Evolutionary conservation across 2,888 invertebrate genomes (phyloP).

Genomic region (Sericinus montela): DNA sequence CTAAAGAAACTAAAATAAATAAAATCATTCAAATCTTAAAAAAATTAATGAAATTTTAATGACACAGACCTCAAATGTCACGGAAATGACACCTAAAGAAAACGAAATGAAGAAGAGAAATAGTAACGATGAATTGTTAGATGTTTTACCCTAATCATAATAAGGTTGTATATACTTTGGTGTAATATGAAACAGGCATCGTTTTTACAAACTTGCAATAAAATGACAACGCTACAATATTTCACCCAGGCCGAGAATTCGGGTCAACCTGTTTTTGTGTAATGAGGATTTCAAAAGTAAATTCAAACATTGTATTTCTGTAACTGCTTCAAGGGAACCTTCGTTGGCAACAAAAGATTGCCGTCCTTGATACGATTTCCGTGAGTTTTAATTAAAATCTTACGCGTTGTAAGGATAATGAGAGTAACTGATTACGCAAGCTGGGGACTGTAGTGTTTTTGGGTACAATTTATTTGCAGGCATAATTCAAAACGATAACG

Average conservation of each 20-base stretch:
- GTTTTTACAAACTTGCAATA: conserved; percentile 72
- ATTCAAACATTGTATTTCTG: conserved; percentile 71
- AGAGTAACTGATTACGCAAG: conserved; percentile 54
- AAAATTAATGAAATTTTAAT: too few species aligned
- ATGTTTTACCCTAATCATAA: neutral
- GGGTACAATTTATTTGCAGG: conserved; percentile 45
- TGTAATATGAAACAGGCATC: conserved; percentile 32
- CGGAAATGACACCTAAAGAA: neutral
- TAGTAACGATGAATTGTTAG: neutral
- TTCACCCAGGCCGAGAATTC: conserved; percentile 70
- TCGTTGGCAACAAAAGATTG: conserved; percentile 65
- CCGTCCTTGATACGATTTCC: conserved; percentile 61
- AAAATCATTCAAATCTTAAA: too few species aligned
- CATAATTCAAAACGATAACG: conserved; percentile 32
- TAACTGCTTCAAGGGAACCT: conserved; percentile 64
- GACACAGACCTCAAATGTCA: neutral
- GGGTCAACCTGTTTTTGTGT: conserved; percentile 77
- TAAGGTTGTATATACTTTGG: neutral
- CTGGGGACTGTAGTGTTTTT: conserved; percentile 40
- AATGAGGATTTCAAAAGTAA: conserved; percentile 73
- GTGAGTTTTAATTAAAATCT: conserved; percentile 75
- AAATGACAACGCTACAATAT: conserved; percentile 71
- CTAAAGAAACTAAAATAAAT: too few species aligned
- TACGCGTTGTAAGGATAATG: conserved; percentile 58
- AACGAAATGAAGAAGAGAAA: neutral